Conservation (phyloP, 35 echinoderm and acorn worm genomes). For the Apostichopus parvimensis region DNA sequence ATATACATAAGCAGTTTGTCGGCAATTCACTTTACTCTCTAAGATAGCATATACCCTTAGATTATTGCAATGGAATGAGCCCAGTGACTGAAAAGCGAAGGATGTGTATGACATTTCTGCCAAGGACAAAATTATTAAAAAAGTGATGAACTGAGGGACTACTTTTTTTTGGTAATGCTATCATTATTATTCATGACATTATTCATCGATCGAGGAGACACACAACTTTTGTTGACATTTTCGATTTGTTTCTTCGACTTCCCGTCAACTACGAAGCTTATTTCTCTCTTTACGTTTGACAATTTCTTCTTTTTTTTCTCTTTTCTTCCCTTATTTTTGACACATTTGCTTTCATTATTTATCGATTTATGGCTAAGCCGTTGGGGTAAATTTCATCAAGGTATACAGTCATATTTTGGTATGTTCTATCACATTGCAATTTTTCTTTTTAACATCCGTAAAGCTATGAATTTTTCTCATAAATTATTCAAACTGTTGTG, state of each 20-base stretch:
- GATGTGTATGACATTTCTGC: no score
- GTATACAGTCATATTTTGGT: neutral
- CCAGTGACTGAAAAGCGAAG: no score
- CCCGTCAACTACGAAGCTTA: neutral
- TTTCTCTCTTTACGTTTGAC: neutral
- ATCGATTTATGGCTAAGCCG: neutral
- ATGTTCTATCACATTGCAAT: neutral
- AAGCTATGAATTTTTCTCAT: neutral
- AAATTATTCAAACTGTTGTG: neutral
- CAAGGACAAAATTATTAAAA: neutral
- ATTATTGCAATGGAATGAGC: no score
- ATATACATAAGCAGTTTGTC: no score
- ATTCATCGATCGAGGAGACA: neutral
- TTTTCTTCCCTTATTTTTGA: neutral
- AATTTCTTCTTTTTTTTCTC: neutral
- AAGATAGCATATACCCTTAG: no score
- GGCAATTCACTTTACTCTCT: no score
- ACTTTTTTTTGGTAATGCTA: neutral
- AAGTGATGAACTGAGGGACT: neutral
- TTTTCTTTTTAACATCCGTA: neutral
- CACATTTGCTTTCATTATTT: neutral
- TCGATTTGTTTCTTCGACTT: slow-evolving; percentile 1
- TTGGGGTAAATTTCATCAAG: neutral
- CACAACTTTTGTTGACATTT: neutral
- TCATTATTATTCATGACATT: slow-evolving; percentile 1